Evolutionary conservation across 1,140 invertebrate genomes (phyloP), one percentile per base, ranked within the genome.

Genomic region (Caerostris darwini): DNA sequence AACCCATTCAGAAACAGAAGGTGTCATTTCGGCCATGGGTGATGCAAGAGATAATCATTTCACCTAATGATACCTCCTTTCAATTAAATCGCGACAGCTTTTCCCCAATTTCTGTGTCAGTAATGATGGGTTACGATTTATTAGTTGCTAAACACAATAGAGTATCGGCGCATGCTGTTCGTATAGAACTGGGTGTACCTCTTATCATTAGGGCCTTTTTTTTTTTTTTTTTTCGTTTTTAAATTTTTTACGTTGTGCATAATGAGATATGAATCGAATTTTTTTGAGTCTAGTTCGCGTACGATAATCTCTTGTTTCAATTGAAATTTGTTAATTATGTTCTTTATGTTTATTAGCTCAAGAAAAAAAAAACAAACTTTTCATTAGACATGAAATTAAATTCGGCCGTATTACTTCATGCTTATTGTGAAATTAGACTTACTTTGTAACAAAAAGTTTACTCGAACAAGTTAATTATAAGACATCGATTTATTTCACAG

Each of bases 41-140:
- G 71, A 77, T 12, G 71, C 71, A 77, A 77, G 50, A 50, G 34
- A 12, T 12, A 50, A 61, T 61, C 7, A 10, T 17, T 8, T 34
- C 12, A 5, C 34, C 34, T 77, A 77, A 77, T 77, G 69, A 77
- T 77, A 77, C 34, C 69, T 77, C 69, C 50, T 77, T 77, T 77
- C 71, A 77, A 77, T 77, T 77, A 77, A 77, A 77, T 50, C 7
- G 10, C 34, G 71, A 53, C 34, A 50, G 12, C 34, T 12, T 77
- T 77, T 77, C 19, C 50, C 53, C 10, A 34, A 77, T 34, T 50
- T 4, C 34, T 77, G 50, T 77, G 34, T 50, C 34, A 50, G 19
- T 77, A 77, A 77, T 77, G 71, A 77, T 77, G 71, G 50, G 34
- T 77, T 77, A 10, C 71, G 34, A 77, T 50, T 77, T 77, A 77